Base-by-base conservation (phyloP, 2,797 vertebrate species). In the Sparus aurata region DNA sequence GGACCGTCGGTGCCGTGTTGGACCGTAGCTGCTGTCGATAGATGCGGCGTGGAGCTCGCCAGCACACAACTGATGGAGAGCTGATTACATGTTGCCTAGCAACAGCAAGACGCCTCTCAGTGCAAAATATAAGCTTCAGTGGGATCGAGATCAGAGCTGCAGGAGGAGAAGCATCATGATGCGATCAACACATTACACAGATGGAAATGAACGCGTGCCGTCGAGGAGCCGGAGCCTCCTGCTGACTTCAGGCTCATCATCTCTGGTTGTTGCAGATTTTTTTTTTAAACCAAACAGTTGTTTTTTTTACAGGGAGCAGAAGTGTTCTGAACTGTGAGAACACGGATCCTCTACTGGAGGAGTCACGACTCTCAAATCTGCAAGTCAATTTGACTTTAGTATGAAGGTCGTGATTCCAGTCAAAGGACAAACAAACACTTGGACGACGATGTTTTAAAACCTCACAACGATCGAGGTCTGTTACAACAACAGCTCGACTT, bases 31-130 rank as follows among this genome's bases (percentile, higher is more conserved):
- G 82, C 75, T 67, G 86, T 30, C 46, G 45, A 38, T 59, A 30
- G 77, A 52, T 49, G 79, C 47, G 60, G 75, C 27, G 69, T 34
- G 75, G 1, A 50, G 77, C 78, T 81, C 58, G 63, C 77, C 82
- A 80, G 73, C 84, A 81, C 87, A 79, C 83, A 74, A 74, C 84
- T 73, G 85, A 89, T 87, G 74, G 70, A 73, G 86, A 92, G 77
- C 85, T 76, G 85, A 85, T 87, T 68, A 68, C 70, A 30, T 3
- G 88, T 93, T 52, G 80, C 92, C 61, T 83, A 60, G 92, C 85
- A 92, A 94, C 93, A 90, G 85, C 85, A 3, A 73, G 93, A 93
- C 88, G 89, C 91, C 86, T 92, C 88, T 89, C 83, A 87, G 85
- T 80, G 87, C 79, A 82, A 63, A 72, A 80, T 69, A 79, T 77